phyloP scores from a whole-genome alignment of 2,113 vertebrate species.

The Synchiropus splendidus region DNA sequence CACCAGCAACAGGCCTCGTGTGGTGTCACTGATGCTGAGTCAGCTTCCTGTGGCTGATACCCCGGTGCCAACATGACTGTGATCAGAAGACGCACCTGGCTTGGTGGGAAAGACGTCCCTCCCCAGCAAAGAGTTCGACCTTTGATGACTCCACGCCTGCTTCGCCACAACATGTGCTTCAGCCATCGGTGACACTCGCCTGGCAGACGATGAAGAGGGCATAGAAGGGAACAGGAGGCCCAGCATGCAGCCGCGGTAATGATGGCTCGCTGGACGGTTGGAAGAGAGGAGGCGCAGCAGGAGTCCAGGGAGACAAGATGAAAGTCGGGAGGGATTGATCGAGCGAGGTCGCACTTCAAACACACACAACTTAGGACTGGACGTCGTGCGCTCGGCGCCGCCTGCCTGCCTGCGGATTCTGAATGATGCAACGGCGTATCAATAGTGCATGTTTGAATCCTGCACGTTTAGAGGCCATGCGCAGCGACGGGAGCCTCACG shows the following conservation, averaged over 20 bases:
- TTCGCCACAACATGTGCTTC: no score
- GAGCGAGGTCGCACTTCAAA: conserved; percentile 15
- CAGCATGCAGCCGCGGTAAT: conserved; percentile 24
- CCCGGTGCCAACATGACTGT: no score
- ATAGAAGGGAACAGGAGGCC: conserved; percentile 5
- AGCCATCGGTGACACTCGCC: background rate
- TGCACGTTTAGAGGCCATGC: conserved; percentile 6
- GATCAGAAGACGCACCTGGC: no score
- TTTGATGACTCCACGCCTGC: no score
- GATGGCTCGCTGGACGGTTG: conserved; percentile 7
- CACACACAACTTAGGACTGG: conserved; percentile 4
- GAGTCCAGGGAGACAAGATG: conserved; percentile 10
- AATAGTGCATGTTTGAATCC: conserved; percentile 24
- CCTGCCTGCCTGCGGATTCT: conserved; percentile 4
- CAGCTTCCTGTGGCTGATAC: no score
- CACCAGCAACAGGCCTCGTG: no score
- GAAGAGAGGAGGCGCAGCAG: conserved; percentile 5
- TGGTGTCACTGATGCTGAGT: no score
- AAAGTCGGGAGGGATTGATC: conserved; percentile 8
- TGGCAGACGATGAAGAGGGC: background rate
- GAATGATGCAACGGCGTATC: conserved; percentile 23
- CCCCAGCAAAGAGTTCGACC: no score
- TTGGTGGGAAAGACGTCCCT: no score
- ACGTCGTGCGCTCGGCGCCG: background rate
- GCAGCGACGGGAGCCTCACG: background rate